phyloP scores from a whole-genome alignment of 2,113 vertebrate genomes.

The Arvicanthis niloticus region DNA sequence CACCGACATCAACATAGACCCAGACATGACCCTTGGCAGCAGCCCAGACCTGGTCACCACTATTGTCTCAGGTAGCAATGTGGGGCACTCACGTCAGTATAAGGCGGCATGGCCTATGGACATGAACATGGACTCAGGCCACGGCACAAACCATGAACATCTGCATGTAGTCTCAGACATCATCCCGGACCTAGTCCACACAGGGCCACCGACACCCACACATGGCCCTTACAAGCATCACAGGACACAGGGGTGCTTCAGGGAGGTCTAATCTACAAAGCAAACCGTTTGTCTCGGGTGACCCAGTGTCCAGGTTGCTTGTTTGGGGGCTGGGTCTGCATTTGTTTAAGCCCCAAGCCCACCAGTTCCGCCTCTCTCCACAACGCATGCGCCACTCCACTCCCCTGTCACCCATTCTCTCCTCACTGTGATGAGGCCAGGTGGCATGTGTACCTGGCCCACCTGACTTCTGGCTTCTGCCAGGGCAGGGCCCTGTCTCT shows the following conservation, averaged over 20 bases:
- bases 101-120: neutral
- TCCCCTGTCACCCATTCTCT: neutral
- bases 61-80: neutral
- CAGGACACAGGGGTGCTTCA: neutral
- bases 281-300: neutral
- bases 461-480: neutral
- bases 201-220: neutral
- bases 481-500: neutral
- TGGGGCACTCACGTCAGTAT: neutral
- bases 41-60: neutral
- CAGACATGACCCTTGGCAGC: neutral
- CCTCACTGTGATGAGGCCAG: neutral
- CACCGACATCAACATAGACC: neutral
- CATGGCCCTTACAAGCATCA: neutral
- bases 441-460: neutral
- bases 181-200: neutral
- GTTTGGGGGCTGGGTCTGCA: neutral
- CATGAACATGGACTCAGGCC: neutral
- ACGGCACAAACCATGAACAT: neutral
- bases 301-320: neutral
- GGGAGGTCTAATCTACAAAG: neutral
- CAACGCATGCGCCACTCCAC: neutral
- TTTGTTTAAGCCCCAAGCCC: neutral
- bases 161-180: neutral
- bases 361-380: neutral